Evolutionary conservation across 2,888 invertebrate species (phyloP), one percentile per base, ranked within the genome.

Genomic region (Drosophila greeni): DNA sequence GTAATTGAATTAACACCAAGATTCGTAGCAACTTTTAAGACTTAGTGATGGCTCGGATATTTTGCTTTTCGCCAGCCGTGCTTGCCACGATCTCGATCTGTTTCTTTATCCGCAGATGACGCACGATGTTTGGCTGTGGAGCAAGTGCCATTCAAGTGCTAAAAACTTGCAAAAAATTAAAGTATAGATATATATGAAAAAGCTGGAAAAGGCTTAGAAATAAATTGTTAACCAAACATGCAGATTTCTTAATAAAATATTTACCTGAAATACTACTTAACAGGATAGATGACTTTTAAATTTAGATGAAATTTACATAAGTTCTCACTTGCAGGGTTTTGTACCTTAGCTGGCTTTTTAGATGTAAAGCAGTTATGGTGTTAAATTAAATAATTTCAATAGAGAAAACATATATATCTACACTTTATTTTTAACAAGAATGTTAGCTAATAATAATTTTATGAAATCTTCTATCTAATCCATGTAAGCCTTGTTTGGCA

Each of bases 1-100:
- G 62, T 81, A 82, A 82, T 84, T 82, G 33, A 84, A 84, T 84
- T 82, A 84, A 82, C 81, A 81, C 82, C 56, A 66, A 18, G 61
- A 31, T 60, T 68, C 42, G 59, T 33, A 45, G 48, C 24, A 58
- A 29, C 49, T 42, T 45, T 36, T 68, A 20, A 20, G 48, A 26
- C 24, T 24, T 16, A 11, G 24, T 53, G 52, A 49, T 66, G 31
- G n/a, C 34, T 49, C 31, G 31, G 9, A 52, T 18, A 37, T 33
- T 34, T 67, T 18, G 51, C 43, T 42, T 52, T 33, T 57, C 48
- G 55, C 48, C 54, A 54, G 65, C 26, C 26, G 26, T 29, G 26
- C 42, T 51, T 33, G 26, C 53, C 55, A 56, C 39, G 42, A 39
- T 51, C 34, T 65, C 47, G 55, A 24, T 57, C 47, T 51, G 57